phyloP scores from a whole-genome alignment of 1,140 invertebrate species.

The Rhizoglyphus robini region DNA sequence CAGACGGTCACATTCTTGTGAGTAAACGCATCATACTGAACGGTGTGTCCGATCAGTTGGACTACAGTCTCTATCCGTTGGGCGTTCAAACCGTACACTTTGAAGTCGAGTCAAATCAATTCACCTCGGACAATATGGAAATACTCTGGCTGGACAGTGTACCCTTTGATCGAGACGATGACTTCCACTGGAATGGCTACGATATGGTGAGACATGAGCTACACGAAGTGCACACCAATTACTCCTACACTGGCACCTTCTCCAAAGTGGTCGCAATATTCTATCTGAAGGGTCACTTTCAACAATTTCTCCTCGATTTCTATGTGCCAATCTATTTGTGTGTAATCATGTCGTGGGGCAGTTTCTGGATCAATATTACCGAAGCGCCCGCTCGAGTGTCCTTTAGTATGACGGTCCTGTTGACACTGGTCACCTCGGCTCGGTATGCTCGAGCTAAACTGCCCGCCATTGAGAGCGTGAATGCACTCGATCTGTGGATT shows the following conservation, averaged over 20 bases:
- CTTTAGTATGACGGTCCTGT: slow-evolving; percentile 32
- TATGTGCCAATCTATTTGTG: slow-evolving; percentile 28
- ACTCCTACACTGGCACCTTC: slow-evolving; percentile 32
- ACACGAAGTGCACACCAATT: background rate
- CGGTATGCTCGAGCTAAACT: slow-evolving; percentile 6
- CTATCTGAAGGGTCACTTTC: background rate
- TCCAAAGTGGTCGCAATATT: background rate
- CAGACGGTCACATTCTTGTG: slow-evolving; percentile 1
- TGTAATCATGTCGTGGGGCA: slow-evolving; percentile 30
- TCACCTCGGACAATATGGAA: slow-evolving; percentile 46
- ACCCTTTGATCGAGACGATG: slow-evolving; percentile 54
- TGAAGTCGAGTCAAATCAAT: slow-evolving; percentile 42
- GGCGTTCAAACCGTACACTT: slow-evolving; percentile 45
- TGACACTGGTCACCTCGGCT: slow-evolving; percentile 32
- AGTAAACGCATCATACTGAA: slow-evolving; percentile 7
- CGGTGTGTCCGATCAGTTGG: background rate
- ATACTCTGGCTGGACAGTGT: slow-evolving; percentile 55
- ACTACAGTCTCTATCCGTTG: slow-evolving; percentile 37
- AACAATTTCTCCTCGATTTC: slow-evolving; percentile 26
- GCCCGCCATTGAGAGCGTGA: background rate
- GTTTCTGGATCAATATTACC: slow-evolving; percentile 30
- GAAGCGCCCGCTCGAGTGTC: slow-evolving; percentile 30
- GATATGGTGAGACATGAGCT: slow-evolving; percentile 18
- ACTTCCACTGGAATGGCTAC: slow-evolving; percentile 23
- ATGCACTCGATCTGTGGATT: slow-evolving; percentile 23